phyloP scores from a whole-genome alignment of 2,888 invertebrate genomes.

The Lamellibrachia satsuma region DNA sequence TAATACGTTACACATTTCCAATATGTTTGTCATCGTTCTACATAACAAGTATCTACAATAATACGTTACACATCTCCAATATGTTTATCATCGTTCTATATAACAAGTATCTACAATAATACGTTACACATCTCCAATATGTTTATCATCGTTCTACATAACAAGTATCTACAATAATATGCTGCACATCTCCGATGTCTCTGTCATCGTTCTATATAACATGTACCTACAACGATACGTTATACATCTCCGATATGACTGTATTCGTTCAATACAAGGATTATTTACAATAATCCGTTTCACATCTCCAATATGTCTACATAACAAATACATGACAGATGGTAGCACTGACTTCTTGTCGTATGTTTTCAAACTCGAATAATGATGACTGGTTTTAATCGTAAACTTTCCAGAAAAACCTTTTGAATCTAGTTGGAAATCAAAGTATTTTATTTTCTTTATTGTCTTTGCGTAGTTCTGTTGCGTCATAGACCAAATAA shows the following conservation, averaged over 20 bases:
- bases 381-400: background rate
- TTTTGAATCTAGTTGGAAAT: background rate
- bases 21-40: background rate
- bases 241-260: too few relatives aligned
- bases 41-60: background rate
- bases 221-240: too few relatives aligned
- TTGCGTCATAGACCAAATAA: background rate
- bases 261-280: too few relatives aligned
- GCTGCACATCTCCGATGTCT: too few relatives aligned
- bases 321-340: too few relatives aligned
- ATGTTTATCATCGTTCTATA: background rate
- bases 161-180: too few relatives aligned
- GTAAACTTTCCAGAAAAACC: background rate
- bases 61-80: background rate
- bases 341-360: too few relatives aligned
- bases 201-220: too few relatives aligned
- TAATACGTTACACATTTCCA: background rate
- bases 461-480: background rate
- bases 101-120: background rate
- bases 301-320: too few relatives aligned
- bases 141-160: background rate
- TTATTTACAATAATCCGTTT: too few relatives aligned
- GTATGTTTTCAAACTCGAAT: background rate
- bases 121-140: too few relatives aligned
- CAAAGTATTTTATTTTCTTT: background rate